A percentile compares a stretch with the other conserved stretches of the same genome.
Evolutionary conservation across 2,797 vertebrate species (phyloP).

Genomic region (Girardinus metallicus): DNA sequence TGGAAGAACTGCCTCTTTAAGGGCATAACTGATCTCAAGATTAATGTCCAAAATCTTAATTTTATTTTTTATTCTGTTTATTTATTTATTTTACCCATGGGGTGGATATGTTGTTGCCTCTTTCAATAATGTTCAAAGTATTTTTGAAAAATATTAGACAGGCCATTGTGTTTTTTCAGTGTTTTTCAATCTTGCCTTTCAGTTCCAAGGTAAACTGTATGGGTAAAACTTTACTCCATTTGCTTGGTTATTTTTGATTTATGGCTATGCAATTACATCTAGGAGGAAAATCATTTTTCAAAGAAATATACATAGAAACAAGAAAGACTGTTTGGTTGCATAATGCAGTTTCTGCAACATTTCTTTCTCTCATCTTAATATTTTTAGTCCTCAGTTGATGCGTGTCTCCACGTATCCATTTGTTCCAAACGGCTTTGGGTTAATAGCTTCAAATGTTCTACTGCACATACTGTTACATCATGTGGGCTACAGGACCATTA

Average conservation of each 20-base stretch:
- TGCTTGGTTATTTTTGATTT: background rate
- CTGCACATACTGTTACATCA: constrained; percentile 49
- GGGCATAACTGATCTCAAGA: background rate
- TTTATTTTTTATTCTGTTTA: background rate
- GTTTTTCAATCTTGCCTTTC: background rate
- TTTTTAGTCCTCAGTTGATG: constrained; percentile 32
- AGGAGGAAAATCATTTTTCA: background rate
- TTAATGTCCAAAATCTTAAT: background rate
- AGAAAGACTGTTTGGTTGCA: background rate
- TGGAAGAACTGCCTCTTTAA: background rate
- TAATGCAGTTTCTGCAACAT: constrained; percentile 16
- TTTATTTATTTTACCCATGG: background rate
- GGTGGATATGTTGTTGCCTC: background rate
- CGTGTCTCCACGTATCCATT: constrained; percentile 37
- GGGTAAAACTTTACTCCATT: background rate
- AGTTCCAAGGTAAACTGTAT: background rate
- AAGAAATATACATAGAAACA: background rate
- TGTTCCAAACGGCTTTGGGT: constrained; percentile 33
- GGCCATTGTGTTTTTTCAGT: background rate
- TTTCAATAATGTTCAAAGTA: background rate
- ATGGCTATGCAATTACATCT: background rate
- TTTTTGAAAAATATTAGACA: background rate
- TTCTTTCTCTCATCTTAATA: constrained; percentile 22
- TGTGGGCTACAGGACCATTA: constrained; percentile 31
- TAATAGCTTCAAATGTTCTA: constrained; percentile 52